Conservation (phyloP, 92 coral and sea anemone genomes). For the Porites lobata region DNA sequence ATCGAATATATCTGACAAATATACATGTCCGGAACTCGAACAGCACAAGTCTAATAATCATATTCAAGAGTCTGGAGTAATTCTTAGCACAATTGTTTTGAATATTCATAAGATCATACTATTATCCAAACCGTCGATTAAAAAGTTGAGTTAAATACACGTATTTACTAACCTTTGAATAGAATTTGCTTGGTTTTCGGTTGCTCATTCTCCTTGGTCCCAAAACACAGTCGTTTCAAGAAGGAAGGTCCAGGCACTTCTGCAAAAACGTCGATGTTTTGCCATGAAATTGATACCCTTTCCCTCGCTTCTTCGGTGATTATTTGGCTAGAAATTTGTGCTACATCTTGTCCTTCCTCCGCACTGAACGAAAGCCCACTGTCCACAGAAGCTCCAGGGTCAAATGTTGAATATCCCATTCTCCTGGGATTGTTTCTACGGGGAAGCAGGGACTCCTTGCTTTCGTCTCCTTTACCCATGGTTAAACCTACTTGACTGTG, state of each 20-base stretch:
- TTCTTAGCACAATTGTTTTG: too few species aligned
- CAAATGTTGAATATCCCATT: conserved; percentile 32
- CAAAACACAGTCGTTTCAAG: conserved; percentile 26
- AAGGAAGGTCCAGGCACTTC: conserved; percentile 29
- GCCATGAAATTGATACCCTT: conserved; percentile 59
- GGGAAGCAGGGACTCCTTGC: conserved; percentile 23
- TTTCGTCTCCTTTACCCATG: not conserved
- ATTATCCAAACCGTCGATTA: too few species aligned
- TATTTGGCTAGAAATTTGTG: too few species aligned
- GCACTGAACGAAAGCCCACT: not conserved
- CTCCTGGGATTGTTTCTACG: not conserved
- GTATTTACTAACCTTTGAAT: conserved; percentile 24
- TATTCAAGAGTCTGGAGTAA: too few species aligned
- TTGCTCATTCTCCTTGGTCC: not conserved
- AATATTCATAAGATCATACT: too few species aligned
- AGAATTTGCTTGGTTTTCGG: conserved; percentile 29
- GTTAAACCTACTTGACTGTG: too few species aligned
- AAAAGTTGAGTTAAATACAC: too few species aligned
- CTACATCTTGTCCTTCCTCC: not conserved
- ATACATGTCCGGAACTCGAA: too few species aligned
- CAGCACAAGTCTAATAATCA: too few species aligned
- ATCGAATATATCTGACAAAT: too few species aligned
- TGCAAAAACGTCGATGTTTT: conserved; percentile 67
- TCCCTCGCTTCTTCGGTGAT: conserved; percentile 18
- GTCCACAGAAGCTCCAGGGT: conserved; percentile 31